These are phyloP conservation scores for Sebastes trivittatus DNA, from an alignment of 2,797 vertebrate species.

Conservation along the genomic window DNA sequence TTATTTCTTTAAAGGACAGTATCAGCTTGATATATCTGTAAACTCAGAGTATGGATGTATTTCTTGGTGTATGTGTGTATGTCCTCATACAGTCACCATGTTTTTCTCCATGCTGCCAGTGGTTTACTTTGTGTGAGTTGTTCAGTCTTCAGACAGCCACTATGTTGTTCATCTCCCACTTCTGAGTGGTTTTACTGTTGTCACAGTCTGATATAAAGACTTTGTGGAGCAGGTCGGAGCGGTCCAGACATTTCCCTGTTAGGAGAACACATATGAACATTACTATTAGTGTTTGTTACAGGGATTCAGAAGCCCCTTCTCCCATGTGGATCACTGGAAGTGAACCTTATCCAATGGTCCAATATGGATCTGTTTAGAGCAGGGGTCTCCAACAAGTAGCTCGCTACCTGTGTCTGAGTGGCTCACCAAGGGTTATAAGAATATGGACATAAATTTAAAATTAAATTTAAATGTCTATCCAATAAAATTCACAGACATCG, in stretches of 20 bases:
- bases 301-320: background rate
- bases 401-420: too few relatives aligned
- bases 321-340: background rate
- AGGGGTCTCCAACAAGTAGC: too few relatives aligned
- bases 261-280: background rate
- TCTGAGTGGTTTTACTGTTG: constrained; percentile 90
- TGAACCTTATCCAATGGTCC: background rate
- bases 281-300: background rate
- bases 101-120: background rate
- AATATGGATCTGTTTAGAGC: background rate
- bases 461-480: too few relatives aligned
- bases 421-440: too few relatives aligned
- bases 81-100: constrained; percentile 3
- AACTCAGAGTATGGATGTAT: constrained; percentile 16
- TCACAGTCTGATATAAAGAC: constrained; percentile 95
- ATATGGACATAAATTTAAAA: too few relatives aligned
- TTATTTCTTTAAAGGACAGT: constrained; percentile 1
- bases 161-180: constrained; percentile 99
- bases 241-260: constrained; percentile 86
- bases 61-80: constrained; percentile 2
- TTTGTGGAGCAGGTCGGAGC: constrained; percentile 94
- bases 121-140: background rate
- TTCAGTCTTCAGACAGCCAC: constrained; percentile 87
- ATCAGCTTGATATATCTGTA: constrained; percentile 21
- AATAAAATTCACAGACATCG: too few relatives aligned